phyloP scores from a whole-genome alignment of 2,113 vertebrate species.

The Pachyramphus minor region DNA sequence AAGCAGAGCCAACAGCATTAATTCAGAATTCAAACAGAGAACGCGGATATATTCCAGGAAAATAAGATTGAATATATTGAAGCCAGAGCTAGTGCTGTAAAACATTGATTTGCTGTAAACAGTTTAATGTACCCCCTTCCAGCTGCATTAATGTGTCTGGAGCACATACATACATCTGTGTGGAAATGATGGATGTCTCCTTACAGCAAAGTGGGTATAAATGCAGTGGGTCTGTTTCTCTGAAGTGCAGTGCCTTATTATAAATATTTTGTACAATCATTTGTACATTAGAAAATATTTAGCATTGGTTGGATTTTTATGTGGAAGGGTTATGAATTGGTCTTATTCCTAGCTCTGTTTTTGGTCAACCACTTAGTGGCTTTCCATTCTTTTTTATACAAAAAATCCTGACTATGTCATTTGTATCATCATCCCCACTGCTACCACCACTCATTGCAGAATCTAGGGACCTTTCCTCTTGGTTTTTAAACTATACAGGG shows the following conservation, averaged over 20 bases:
- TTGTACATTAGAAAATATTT: neutral
- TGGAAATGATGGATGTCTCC: neutral
- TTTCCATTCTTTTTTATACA: neutral
- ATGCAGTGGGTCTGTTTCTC: neutral
- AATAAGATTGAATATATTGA: neutral
- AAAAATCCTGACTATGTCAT: neutral
- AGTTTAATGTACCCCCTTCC: constrained; percentile 17
- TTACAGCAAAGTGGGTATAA: neutral
- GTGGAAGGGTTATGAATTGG: neutral
- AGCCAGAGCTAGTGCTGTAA: neutral
- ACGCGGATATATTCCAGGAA: neutral
- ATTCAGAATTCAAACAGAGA: constrained; percentile 23
- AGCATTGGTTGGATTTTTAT: neutral
- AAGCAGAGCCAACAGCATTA: neutral
- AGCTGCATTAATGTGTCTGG: neutral
- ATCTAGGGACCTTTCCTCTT: neutral
- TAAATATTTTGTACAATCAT: neutral
- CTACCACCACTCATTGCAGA: neutral
- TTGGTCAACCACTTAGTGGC: neutral
- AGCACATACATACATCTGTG: neutral
- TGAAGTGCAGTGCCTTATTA: neutral
- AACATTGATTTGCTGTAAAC: constrained; percentile 17
- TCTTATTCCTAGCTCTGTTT: neutral
- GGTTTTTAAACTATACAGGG: neutral
- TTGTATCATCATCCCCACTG: neutral